phyloP scores from a whole-genome alignment of 2,113 vertebrate genomes.

The Hippocampus comes region DNA sequence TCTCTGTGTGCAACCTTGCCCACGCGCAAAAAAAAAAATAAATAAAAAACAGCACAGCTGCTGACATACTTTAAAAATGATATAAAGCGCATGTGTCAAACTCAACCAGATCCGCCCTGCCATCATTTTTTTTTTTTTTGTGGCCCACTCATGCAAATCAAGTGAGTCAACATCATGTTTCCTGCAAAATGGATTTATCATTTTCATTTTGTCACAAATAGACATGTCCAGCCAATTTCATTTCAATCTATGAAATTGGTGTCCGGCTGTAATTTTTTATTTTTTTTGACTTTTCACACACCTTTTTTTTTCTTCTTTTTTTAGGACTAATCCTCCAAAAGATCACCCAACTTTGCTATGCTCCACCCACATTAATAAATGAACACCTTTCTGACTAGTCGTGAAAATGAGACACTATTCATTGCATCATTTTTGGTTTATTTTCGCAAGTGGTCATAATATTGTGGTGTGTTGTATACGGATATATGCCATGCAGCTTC shows the following conservation, averaged over 20 bases:
- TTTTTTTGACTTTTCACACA: not conserved
- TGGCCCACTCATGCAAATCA: too few species aligned
- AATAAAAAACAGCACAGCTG: slow-evolving; percentile 1
- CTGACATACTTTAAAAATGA: not conserved
- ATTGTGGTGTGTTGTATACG: slow-evolving; percentile 41
- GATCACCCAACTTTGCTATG: not conserved
- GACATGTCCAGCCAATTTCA: not conserved
- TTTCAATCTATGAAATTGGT: not conserved
- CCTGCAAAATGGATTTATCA: not conserved
- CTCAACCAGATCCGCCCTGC: not conserved
- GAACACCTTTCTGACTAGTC: not conserved
- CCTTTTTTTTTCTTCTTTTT: not conserved
- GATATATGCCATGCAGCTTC: slow-evolving; percentile 40
- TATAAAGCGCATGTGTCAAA: not conserved
- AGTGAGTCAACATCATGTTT: not conserved
- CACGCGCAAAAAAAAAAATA: not conserved
- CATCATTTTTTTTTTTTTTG: not conserved
- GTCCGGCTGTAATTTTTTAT: not conserved
- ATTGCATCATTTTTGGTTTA: not conserved
- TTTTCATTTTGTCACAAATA: not conserved
- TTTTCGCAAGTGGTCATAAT: not conserved
- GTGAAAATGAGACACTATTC: not conserved
- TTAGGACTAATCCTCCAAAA: not conserved
- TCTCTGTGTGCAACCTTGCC: not conserved
- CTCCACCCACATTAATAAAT: not conserved